Evolutionary conservation across 2,113 vertebrate genomes (phyloP), one percentile per base, ranked within the genome.

Genomic region (Dunckerocampus dactyliophorus): DNA sequence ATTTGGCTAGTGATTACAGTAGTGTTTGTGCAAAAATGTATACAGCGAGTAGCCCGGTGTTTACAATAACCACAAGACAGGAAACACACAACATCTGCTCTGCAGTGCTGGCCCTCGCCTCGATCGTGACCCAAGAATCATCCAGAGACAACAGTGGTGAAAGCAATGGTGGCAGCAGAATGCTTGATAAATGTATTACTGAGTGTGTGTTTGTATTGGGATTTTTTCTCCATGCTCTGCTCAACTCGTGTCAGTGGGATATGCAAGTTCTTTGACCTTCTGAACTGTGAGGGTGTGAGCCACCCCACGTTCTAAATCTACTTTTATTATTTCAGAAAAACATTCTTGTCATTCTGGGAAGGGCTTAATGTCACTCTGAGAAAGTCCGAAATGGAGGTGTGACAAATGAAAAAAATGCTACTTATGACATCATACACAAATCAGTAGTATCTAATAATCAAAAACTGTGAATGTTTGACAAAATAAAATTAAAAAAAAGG

Each of bases 61-160:
- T 80, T 79, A 76, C 72, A 75, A 49, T 69, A 61, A 69, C 62
- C 77, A 17, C 15, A 49, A 64, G 49, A 72, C 76, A 86, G 83
- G 80, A 89, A 85, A 85, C 37, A 39, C 61, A 71, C 56, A 72
- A 78, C 77, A 87, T 79, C 78, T 82, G 82, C 72, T 75, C 47
- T 19, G 37, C 9, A 4, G 6, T 47, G 39, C 45, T 42, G 54
- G 68, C 57, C 2, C 16, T 71, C 53, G 63, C 67, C 62, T 11
- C 1, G 4, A 17, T 0, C 16, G 45, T 56, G 68, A 72, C 60
- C 68, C 28, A 8, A 5, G 42, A 50, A 65, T 74, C 67, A 60
- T 1, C 45, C 12, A 16, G 17, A 77, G 59, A 65, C 60, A 69
- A 51, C 42, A 50, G 59, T 39, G 13, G 71, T 1, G 6, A 52